Base-by-base conservation (phyloP, 2,888 invertebrate species). In the Megalurothrips usitatus region DNA sequence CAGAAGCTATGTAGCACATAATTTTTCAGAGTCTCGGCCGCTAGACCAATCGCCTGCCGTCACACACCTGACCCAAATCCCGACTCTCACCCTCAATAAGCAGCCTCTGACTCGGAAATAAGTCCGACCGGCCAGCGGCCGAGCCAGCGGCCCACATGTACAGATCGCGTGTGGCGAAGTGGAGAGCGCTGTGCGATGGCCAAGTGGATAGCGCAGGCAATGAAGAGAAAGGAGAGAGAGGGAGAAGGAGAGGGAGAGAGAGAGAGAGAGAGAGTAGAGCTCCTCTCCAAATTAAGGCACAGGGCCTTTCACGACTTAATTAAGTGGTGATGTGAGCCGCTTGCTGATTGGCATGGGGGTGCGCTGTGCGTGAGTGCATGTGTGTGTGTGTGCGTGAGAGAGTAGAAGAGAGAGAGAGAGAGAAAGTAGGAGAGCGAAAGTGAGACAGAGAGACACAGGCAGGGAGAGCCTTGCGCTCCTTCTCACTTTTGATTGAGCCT, bases 241-340 rank as follows among this genome's bases (percentile, higher is more conserved):
- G 17, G 52, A 52, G 52, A 52, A 17, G 17, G 52, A 52, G 2
- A 52, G 9, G 17, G 17, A 58, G 58, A 58, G 17, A 10, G 17
- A 58, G 17, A 58, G 17, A 58, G 11, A 58, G 14, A 58, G 58
- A 58, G 58, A 58, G 58, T 1, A 14, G 17, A 75, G 68, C 9
- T 75, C 23, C 68, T 43, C 68, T 75, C 68, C 68, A 75, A 75
- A 75, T 75, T 75, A 75, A 75, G 68, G 68, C 68, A 43, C 34
- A 26, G 11, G 68, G 23, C 68, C 68, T 75, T 75, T 75, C 68
- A 75, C 68, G 23, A 75, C 68, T 75, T 75, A 75, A 75, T 75
- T 75, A 75, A 75, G 68, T 75, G 68, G 68, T 26, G 68, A 75
- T 75, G 68, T 26, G 68, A 75, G 68, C 68, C 26, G 68, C 68